Evolutionary conservation across 2,888 invertebrate genomes (phyloP), one percentile per base, ranked within the genome.

Genomic region (Phengaris alcon): DNA sequence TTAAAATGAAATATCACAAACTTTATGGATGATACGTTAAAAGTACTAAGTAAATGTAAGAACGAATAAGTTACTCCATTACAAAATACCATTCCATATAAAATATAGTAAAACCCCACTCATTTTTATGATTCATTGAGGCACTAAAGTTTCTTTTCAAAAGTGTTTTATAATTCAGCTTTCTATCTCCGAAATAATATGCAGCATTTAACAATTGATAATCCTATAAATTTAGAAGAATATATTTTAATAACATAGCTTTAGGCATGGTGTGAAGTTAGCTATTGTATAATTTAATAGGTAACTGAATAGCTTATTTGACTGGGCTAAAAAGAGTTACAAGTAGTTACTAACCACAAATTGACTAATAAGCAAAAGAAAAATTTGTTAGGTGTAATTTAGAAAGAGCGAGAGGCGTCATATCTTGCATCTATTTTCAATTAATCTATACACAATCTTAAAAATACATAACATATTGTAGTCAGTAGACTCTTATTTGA

Each of bases 211-310:
- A 44, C 12, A 35, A 35, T 59, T 35, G 64, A 44, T 10, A 12
- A 35, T 64, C 64, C 64, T 44, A 64, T 3, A 35, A 35, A 12
- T 64, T 64, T 64, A 35, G 35, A 64, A 44, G 12, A 64, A 12
- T 64, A 64, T 64, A 44, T 64, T 64, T 64, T 64, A 64, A 12
- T 64, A 64, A 12, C 35, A 64, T 64, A 64, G 64, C 6, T 64
- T 64, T 22, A 64, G 35, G 10, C 5, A 22, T 59, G 59, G 22
- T 52, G 52, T 9, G 0, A 64, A 35, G 64, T 64, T 64, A 64
- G 64, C 64, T 64, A 35, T 35, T 35, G 8, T 52, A 12, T 35
- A 22, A 9, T 54, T 54, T 22, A 59, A 22, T 59, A 59, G 57
- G 57, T 64, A 35, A 22, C 35, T 64, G 35, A 35, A 12, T 64